Percentiles rank a stretch among this genome's conserved stretches.
Conservation (phyloP, 2,797 vertebrate genomes). For the Neoniphon sammara region DNA sequence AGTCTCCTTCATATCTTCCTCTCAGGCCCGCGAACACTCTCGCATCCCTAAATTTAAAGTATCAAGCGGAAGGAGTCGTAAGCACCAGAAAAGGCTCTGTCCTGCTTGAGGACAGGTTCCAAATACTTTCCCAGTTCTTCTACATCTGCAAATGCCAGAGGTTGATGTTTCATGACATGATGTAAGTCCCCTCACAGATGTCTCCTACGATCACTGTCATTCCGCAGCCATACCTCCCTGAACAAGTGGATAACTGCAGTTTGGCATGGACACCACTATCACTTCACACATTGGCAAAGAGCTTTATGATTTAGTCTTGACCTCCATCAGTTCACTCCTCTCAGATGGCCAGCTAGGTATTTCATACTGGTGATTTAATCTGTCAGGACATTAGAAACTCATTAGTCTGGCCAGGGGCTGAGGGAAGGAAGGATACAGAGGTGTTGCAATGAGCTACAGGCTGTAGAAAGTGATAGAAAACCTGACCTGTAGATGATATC, state of each 20-base stretch:
- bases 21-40: too few relatives aligned
- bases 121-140: background rate
- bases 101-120: background rate
- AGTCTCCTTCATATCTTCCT: too few relatives aligned
- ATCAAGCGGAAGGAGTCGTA: background rate
- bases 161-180: constrained; percentile 53
- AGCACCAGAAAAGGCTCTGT: background rate
- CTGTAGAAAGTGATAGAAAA: constrained; percentile 61
- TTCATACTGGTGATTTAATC: constrained; percentile 76
- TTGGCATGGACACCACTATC: constrained; percentile 59
- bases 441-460: constrained; percentile 67
- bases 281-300: constrained; percentile 55
- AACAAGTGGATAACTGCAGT: constrained; percentile 52
- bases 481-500: constrained; percentile 45
- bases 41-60: background rate
- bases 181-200: constrained; percentile 41
- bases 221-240: constrained; percentile 45
- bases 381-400: constrained; percentile 64
- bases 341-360: constrained; percentile 73
- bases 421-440: constrained; percentile 56
- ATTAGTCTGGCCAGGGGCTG: constrained; percentile 60
- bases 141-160: constrained; percentile 38
- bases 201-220: constrained; percentile 31
- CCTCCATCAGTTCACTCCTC: constrained; percentile 36
- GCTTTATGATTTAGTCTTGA: constrained; percentile 68